phyloP scores from a whole-genome alignment of 2,797 vertebrate genomes.

The Apogon talboti region DNA sequence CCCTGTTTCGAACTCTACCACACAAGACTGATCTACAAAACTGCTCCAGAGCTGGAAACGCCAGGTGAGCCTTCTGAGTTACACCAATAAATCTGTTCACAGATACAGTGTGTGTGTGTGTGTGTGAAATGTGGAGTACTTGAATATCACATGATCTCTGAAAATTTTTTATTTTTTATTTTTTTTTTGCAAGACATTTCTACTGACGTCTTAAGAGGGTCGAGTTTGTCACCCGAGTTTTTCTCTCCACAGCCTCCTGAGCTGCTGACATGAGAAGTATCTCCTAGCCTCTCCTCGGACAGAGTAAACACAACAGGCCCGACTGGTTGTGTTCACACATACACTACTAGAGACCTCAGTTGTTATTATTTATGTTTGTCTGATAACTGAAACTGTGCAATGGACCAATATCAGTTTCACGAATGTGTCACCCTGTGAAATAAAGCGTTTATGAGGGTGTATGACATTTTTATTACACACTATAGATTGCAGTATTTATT shows the following conservation, averaged over 20 bases:
- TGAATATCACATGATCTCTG: neutral
- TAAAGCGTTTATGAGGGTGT: neutral
- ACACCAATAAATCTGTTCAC: neutral
- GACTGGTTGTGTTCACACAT: constrained; percentile 9
- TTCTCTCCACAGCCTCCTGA: constrained; percentile 74
- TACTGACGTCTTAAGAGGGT: constrained; percentile 61
- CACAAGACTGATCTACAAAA: constrained; percentile 74
- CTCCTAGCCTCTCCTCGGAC: constrained; percentile 19
- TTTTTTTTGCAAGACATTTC: constrained; percentile 22
- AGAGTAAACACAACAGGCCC: constrained; percentile 21
- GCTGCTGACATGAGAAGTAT: constrained; percentile 24
- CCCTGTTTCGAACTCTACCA: constrained; percentile 81
- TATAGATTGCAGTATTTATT: constrained; percentile 30
- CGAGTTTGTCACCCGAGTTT: constrained; percentile 70
- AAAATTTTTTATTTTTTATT: neutral
- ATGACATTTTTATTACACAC: constrained; percentile 4
- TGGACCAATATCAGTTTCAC: neutral
- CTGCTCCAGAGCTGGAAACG: constrained; percentile 45
- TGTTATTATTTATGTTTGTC: neutral
- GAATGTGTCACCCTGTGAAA: constrained; percentile 6
- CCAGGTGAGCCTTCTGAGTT: constrained; percentile 56
- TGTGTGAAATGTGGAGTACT: neutral
- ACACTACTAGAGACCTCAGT: constrained; percentile 21
- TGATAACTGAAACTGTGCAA: neutral
- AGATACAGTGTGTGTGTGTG: neutral